These are phyloP conservation scores for Sipunculus nudus DNA, from an alignment of 2,888 invertebrate genomes.

Conservation along the genomic window DNA sequence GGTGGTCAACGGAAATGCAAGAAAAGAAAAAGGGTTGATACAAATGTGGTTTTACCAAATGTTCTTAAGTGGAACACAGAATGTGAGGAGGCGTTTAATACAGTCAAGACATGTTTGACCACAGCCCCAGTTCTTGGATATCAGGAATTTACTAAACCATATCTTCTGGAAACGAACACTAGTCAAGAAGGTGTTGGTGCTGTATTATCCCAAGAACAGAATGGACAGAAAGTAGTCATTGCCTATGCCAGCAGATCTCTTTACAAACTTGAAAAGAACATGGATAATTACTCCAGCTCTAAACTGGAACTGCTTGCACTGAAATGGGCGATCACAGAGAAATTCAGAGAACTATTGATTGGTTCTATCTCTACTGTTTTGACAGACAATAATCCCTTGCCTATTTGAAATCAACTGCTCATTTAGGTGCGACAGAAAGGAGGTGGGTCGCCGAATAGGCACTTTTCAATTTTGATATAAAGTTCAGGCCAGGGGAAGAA, in stretches of 20 bases:
- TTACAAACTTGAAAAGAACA: conserved; percentile 28
- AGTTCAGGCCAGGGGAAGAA: conserved; percentile 28
- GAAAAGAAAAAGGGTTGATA: neutral
- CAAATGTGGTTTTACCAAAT: no score
- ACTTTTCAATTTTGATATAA: conserved; percentile 33
- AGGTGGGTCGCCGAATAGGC: conserved; percentile 35
- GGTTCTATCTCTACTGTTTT: no score
- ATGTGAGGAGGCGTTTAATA: conserved; percentile 25
- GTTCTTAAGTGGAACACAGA: conserved; percentile 6
- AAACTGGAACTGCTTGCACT: conserved; percentile 38
- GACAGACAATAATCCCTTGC: conserved; percentile 8
- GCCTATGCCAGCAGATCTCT: conserved; percentile 38
- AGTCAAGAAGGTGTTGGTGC: conserved; percentile 32
- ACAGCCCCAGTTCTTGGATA: conserved; percentile 37
- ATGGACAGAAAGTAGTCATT: conserved; percentile 18
- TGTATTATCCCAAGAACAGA: conserved; percentile 37
- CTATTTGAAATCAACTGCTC: conserved; percentile 20
- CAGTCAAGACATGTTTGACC: conserved; percentile 25
- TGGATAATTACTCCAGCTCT: conserved; percentile 33
- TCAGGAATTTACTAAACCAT: conserved; percentile 34
- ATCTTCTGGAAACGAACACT: conserved; percentile 37
- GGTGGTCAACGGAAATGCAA: conserved; percentile 4
- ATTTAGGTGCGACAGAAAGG: conserved; percentile 39
- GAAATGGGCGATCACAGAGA: conserved; percentile 35
- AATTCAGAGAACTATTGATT: conserved; percentile 12